Base-by-base conservation (phyloP, 2,113 vertebrate genomes). In the Phyllopteryx taeniolatus region DNA sequence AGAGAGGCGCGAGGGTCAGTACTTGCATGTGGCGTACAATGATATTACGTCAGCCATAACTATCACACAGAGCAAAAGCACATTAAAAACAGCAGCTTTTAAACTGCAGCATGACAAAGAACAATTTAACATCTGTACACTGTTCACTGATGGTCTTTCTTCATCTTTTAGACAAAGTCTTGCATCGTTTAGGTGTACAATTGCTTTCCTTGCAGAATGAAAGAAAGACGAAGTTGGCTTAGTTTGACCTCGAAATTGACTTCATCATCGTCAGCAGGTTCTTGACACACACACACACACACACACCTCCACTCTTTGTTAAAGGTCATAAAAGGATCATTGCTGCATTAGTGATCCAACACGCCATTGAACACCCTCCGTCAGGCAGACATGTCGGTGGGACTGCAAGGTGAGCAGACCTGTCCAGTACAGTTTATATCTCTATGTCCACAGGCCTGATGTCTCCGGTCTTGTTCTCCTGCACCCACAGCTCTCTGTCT, bases 401-500 rank as follows among this genome's bases (percentile, higher is more conserved):
- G 53, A 15, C 42, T 67, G 64, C 35, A 39, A 68, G 53, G 53
- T 14, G 42, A 57, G 70, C 33, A 19, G 72, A 27, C 17, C 46
- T 53, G 68, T 59, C 59, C 31, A 2, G 35, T 27, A 8, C 12
- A 53, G 61, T 85, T 94, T 94, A 99, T 87, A 99, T 95, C 89
- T 98, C 95, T 89, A 99, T 93, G 93, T 99, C 93, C 83, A 96
- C 95, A 0, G 98, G 98, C 79, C 98, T 91, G 87, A 97, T 93
- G 14, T 95, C 94, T 72, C 98, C 97, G 0, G 98, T 98, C 91
- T 96, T 97, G 85, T 98, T 95, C 86, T 98, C 97, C 77, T 92
- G 92, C 75, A 99, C 98, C 98, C 97, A 99, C 78, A 95, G 90
- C 93, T 99, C 97, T 85, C 97, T 87, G 92, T 99, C 98, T 90